phyloP scores from a whole-genome alignment of 2,888 invertebrate genomes.

The Ormia ochracea region DNA sequence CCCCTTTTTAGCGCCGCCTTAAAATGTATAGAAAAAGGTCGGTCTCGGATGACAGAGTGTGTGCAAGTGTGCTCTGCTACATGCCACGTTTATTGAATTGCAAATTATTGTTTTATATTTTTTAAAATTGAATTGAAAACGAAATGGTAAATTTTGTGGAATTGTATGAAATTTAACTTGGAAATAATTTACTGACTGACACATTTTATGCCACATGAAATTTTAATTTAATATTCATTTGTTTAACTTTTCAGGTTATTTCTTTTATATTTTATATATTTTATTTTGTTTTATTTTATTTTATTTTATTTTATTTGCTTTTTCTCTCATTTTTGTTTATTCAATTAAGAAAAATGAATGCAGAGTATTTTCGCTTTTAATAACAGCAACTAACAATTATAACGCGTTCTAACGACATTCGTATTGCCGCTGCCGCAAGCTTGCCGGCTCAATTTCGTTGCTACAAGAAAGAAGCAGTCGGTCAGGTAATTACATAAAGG shows the following conservation, averaged over 20 bases:
- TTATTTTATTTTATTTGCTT: not conserved
- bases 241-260: not conserved
- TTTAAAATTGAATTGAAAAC: conserved; percentile 28
- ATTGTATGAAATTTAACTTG: conserved; percentile 32
- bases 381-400: not conserved
- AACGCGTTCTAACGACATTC: too few relatives aligned
- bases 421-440: too few relatives aligned
- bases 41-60: too few relatives aligned
- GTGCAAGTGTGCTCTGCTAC: not conserved
- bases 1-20: not conserved
- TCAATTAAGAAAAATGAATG: not conserved
- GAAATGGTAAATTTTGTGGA: conserved; percentile 29
- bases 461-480: too few relatives aligned
- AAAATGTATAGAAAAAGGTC: not conserved
- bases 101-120: conserved; percentile 3
- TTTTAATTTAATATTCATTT: conserved; percentile 47
- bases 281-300: not conserved
- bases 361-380: not conserved
- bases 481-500: too few relatives aligned
- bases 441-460: too few relatives aligned
- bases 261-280: not conserved
- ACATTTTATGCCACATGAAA: conserved; percentile 28
- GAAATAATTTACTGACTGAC: conserved; percentile 37
- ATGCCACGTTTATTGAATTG: conserved; percentile 5
- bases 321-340: too few relatives aligned